Conservation (phyloP, 2,113 vertebrate genomes). For the Malurus cyaneus region DNA sequence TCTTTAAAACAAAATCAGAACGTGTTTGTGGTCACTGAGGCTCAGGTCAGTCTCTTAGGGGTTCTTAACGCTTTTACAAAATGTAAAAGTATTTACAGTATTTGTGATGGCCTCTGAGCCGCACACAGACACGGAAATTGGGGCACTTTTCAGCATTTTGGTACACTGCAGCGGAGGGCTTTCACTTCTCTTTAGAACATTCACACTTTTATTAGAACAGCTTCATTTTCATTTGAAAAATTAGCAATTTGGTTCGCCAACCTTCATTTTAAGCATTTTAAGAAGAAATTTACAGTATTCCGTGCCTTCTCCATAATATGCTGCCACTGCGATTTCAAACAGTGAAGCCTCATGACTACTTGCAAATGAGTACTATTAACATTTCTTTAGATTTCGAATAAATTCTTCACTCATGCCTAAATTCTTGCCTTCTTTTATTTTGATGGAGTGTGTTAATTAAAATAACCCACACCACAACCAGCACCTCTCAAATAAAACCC, state of each 20-base stretch:
- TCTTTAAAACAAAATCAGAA: background rate
- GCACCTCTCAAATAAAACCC: conserved; percentile 9
- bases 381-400: conserved; percentile 40
- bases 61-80: background rate
- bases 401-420: background rate
- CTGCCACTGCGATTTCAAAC: background rate
- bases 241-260: background rate
- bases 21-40: background rate
- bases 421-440: background rate
- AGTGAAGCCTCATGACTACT: background rate
- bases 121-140: background rate
- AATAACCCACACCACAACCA: background rate
- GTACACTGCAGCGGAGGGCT: background rate
- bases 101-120: background rate
- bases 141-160: background rate
- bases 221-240: background rate
- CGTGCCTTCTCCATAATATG: background rate
- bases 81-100: background rate
- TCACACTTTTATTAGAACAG: background rate
- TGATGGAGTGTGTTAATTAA: background rate
- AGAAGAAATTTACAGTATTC: background rate
- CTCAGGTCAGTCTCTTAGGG: background rate
- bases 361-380: conserved; percentile 39
- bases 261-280: background rate
- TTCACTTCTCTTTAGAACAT: background rate